These are phyloP conservation scores for Diloba caeruleocephala DNA, from an alignment of 2,888 invertebrate genomes.

Conservation along the genomic window DNA sequence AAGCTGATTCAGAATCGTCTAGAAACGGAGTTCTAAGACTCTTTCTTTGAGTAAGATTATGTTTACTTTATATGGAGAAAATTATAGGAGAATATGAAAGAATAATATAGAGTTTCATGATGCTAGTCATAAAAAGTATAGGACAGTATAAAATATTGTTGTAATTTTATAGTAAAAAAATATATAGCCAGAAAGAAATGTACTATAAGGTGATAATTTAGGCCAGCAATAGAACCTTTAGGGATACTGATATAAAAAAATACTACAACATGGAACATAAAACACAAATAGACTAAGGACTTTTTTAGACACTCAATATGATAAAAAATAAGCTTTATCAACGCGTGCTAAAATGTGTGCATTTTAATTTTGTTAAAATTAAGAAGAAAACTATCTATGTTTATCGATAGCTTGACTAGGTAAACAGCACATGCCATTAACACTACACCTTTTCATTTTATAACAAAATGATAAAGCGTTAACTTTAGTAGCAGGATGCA, in stretches of 20 bases:
- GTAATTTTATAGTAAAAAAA: no score
- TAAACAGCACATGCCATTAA: slow-evolving; percentile 29
- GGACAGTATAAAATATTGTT: no score
- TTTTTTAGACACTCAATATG: not conserved
- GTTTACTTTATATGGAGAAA: no score
- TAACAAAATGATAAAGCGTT: slow-evolving; percentile 48
- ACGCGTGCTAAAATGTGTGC: not conserved
- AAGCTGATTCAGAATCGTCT: slow-evolving; percentile 46
- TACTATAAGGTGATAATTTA: not conserved
- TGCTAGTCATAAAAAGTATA: no score
- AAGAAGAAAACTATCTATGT: not conserved
- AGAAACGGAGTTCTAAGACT: not conserved
- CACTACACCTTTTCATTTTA: slow-evolving; percentile 34
- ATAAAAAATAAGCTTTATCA: not conserved
- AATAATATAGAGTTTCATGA: no score
- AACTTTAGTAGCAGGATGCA: slow-evolving; percentile 56
- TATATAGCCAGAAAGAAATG: no score
- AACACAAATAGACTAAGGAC: not conserved
- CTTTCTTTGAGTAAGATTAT: not conserved
- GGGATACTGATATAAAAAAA: not conserved
- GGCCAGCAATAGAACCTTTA: slow-evolving; percentile 12
- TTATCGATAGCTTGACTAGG: slow-evolving; percentile 30
- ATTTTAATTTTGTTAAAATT: not conserved
- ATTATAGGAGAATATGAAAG: no score
- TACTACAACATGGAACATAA: rapidly evolving